Base-by-base conservation (phyloP, 2,797 vertebrate genomes). In the Enteromius unitaeniatus region DNA sequence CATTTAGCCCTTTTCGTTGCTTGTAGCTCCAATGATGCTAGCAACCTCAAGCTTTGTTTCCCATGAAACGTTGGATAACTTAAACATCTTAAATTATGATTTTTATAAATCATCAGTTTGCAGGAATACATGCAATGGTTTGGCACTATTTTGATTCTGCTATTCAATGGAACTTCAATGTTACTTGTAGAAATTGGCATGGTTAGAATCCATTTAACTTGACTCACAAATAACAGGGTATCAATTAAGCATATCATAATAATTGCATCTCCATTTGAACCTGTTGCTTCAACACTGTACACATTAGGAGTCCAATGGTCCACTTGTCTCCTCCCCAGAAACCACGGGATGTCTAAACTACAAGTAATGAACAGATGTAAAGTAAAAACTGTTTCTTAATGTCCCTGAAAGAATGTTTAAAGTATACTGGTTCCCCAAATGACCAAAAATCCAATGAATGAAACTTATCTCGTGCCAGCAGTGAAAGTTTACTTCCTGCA, bases 381-480 rank as follows among this genome's bases (percentile, higher is more conserved):
- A n/a, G 4, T 10, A 9, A 62, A 45, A 60, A 51, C 10, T 3
- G 21, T 28, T 62, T 58, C 53, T 17, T 9, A 23, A 73, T 49
- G 13, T 68, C 31, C 55, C 28, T 37, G 1, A 70, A 23, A 19
- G 4, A 69, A 42, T 55, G 10, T 58, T 69, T 70, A 37, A 6
- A 6, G 7, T 4, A 60, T 15, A 47, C 28, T 7, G 21, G 51
- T 14, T 70, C 17, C 80, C 15, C 60, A 76, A 83, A 65, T 31
- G 6, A n/a, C 19, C 23, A 77, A 45, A 15, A 45, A 15, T 11
- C 19, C 40, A 67, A 77, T 58, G 23, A 58, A 68, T 23, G 10
- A 64, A 81, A 77, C 62, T 23, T 45, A 76, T 28, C 17, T 45
- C 47, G 34, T 26, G 51, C 23, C 42, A 79, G 40, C n/a, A 60